These are phyloP conservation scores for Eumaeus atala DNA, from an alignment of 1,140 invertebrate species.

Conservation along the genomic window DNA sequence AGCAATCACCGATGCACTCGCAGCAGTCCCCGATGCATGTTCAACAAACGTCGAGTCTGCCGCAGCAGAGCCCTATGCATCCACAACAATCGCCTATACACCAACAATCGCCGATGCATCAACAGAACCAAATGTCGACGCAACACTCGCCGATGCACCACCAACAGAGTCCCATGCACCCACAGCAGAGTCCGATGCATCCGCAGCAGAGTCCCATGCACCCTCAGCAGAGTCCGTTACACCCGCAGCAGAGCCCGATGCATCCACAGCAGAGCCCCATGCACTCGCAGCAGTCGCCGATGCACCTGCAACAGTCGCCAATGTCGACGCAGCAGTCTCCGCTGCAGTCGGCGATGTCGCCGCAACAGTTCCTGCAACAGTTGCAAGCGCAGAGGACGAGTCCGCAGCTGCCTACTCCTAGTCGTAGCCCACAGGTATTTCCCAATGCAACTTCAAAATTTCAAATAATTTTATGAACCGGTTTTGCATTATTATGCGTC, in stretches of 20 bases:
- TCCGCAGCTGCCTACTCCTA: conserved; percentile 66
- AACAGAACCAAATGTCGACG: conserved; percentile 56
- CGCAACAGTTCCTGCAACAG: conserved; percentile 64
- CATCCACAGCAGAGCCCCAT: conserved; percentile 58
- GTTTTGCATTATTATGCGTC: no score
- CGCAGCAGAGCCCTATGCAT: conserved; percentile 71
- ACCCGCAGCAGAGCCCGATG: conserved; percentile 66
- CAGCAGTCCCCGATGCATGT: conserved; percentile 66
- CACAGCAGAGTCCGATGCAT: conserved; percentile 51
- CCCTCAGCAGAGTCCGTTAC: conserved; percentile 63
- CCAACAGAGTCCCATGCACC: conserved; percentile 58
- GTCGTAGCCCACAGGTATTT: conserved; percentile 68
- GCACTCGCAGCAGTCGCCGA: conserved; percentile 61
- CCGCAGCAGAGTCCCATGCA: conserved; percentile 57
- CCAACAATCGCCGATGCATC: conserved; percentile 63
- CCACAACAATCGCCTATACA: conserved; percentile 72
- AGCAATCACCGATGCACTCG: conserved; percentile 64
- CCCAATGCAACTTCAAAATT: no score
- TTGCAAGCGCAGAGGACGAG: conserved; percentile 63
- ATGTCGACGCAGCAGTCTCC: conserved; percentile 74
- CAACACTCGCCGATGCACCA: conserved; percentile 48
- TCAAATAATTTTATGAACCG: no score
- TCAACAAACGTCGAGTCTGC: conserved; percentile 65
- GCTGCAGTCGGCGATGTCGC: conserved; percentile 68
- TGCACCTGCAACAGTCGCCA: conserved; percentile 69